Evolutionary conservation across 2,888 invertebrate genomes (phyloP), one percentile per base, ranked within the genome.

Genomic region (Dryocosmus kuriphilus): DNA sequence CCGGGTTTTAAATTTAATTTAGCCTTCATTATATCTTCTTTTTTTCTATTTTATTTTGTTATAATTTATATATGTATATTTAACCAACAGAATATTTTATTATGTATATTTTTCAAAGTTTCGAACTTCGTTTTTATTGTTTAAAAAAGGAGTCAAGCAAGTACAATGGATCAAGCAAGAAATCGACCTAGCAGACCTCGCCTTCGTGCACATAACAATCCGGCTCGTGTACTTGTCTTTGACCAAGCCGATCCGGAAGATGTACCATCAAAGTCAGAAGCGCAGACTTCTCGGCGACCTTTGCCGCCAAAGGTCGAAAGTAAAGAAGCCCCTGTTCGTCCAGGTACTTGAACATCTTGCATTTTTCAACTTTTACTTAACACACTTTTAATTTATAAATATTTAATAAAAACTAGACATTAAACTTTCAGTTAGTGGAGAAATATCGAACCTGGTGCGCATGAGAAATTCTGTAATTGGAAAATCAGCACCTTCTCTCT

Each of bases 401-500:
- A 16, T 73, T 24, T 57, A 24, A 9, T 57, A 24, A 57, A 57
- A 24, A 24, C 0, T 51, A 16, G 22, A 41, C 14, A 27, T 60
- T n/a, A 5, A 35, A 30, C 78, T 89, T 90, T 41, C 84, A 92
- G 92, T 87, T 30, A 88, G 90, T 32, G 90, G 89, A 73, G 93
- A 94, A 85, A 88, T 93, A 67, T 94, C 95, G 79, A 98, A 98
- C 92, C 93, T 98, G 88, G 94, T 97, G 90, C 95, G 97, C 81
- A 96, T 98, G 95, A 95, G 97, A 85, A 95, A 96, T 89, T 97
- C 97, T 9, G 94, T 96, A 75, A 94, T 98, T 87, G 98, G 98
- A 75, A 98, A 98, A 92, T 98, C 98, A 2, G 98, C 98, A 80
- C 98, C 98, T 71, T 97, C 98, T 75, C 94, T 98, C 82, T 97